Evolutionary conservation across 64 coral and sea anemone species (phyloP).

Genomic region (Montipora cactus): DNA sequence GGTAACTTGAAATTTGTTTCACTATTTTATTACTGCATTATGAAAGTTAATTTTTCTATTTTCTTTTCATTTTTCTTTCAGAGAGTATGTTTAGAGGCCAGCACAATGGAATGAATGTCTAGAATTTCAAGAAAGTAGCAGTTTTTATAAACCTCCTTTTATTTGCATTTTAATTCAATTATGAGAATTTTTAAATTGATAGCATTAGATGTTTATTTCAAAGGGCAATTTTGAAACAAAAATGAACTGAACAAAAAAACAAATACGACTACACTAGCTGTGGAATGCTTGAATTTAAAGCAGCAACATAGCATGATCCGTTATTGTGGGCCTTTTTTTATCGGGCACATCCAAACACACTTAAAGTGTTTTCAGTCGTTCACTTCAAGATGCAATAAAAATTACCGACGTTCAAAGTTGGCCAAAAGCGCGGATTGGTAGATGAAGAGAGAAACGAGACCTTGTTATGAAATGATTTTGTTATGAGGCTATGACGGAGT

Average conservation of each 20-base stretch:
- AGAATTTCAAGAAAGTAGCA: neutral
- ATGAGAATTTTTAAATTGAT: neutral
- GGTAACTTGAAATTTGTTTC: neutral
- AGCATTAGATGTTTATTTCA: neutral
- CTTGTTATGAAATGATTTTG: too few species aligned
- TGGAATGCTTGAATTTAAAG: neutral
- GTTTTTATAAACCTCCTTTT: neutral
- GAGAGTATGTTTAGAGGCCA: constrained; percentile 32
- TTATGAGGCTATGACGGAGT: too few species aligned
- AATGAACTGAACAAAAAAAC: neutral
- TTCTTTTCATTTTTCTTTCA: constrained; percentile 11
- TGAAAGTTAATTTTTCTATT: neutral
- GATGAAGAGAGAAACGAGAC: too few species aligned
- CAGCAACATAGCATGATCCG: too few species aligned
- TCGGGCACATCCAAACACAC: too few species aligned
- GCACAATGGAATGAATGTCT: neutral
- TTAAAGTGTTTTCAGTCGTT: neutral
- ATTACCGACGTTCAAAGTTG: neutral
- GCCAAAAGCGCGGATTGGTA: too few species aligned
- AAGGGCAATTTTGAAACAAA: neutral
- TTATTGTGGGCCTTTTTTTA: too few species aligned
- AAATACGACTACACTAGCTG: neutral
- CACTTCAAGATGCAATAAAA: neutral
- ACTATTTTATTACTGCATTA: neutral
- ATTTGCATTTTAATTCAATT: neutral